Evolutionary conservation across 2,113 vertebrate genomes (phyloP), one percentile per base, ranked within the genome.

Genomic region (Dissostichus mawsoni): DNA sequence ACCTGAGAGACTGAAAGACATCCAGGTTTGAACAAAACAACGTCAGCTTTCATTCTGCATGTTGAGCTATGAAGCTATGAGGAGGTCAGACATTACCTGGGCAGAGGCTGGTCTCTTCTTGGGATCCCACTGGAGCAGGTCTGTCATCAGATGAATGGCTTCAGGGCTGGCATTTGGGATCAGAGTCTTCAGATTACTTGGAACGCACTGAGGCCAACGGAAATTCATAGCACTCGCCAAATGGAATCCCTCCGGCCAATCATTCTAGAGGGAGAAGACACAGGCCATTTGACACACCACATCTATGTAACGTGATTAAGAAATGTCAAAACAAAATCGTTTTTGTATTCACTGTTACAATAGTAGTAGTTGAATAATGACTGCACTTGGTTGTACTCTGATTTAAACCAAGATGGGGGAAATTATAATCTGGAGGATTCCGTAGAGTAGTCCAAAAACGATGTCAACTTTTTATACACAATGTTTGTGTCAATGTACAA

Each of bases 121-220:
- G 58, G 98, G 98, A 84, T 99, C 96, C 98, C 98, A 99, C 67
- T 93, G 96, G 69, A 99, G 90, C 91, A 96, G 95, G 85, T 98
- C 96, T 48, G 82, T 97, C 97, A 99, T 98, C 29, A 99, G 94
- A 63, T 96, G 95, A 85, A 99, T 89, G 67, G 97, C 98, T 87
- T 98, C 98, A 11, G 85, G 95, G 81, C 98, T 99, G 86, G 98
- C 97, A 78, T 99, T 99, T 77, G 98, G 98, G 68, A 99, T 99
- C 16, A 99, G 96, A 23, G 96, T 96, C 94, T 98, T 98, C 58
- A 99, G 90, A 81, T 96, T 97, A 87, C 96, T 97, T 47, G 97
- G 96, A 70, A 99, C 95, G 87, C 97, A 99, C 13, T 99, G 98
- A 51, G 98, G 98, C 92, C 98, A 99, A 61, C 96, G 97, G 93